Base-by-base conservation (phyloP, 2,113 vertebrate genomes). In the Odontophorus gujanensis region DNA sequence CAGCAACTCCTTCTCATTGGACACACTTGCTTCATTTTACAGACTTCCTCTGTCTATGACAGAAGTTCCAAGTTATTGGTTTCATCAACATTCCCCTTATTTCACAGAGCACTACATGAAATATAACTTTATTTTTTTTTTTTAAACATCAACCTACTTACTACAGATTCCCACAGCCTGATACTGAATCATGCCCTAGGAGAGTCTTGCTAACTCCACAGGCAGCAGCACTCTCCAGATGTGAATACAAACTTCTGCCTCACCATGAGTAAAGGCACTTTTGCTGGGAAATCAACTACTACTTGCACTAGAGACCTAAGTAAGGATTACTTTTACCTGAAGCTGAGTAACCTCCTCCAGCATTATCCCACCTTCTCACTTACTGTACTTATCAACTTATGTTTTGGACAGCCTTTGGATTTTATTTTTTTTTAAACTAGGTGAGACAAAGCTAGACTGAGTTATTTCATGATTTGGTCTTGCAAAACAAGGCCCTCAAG, bases 221-320 rank as follows among this genome's bases (percentile, higher is more conserved):
- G 91, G 93, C 95, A 90, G 69, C 63, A 96, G 93, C 95, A 96
- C 89, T 92, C 78, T 90, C 82, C 82, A 73, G 65, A 87, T 86
- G 85, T 10, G 18, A 85, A 92, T 65, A 91, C 59, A 81, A 93
- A 93, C 69, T 93, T 92, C 89, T 87, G 95, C 96, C 93, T 94
- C 95, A 91, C 94, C 83, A 57, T 59, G 69, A 95, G 95, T 86
- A 95, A 96, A 87, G 96, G 95, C 94, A 95, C 95, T 94, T 95
- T 42, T 85, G 47, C 87, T 96, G 93, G 87, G 94, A 97, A 96
- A 90, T 94, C 86, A 95, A 92, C 88, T 94, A 73, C 57, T 92
- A 73, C 57, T 92, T 92, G 72, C 47, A 95, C 87, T 81, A 83
- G 84, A 76, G 45, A 74, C 94, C 30, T 84, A 82, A 97, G 74